phyloP scores from a whole-genome alignment of 2,797 vertebrate genomes.

The Botia almorhae region DNA sequence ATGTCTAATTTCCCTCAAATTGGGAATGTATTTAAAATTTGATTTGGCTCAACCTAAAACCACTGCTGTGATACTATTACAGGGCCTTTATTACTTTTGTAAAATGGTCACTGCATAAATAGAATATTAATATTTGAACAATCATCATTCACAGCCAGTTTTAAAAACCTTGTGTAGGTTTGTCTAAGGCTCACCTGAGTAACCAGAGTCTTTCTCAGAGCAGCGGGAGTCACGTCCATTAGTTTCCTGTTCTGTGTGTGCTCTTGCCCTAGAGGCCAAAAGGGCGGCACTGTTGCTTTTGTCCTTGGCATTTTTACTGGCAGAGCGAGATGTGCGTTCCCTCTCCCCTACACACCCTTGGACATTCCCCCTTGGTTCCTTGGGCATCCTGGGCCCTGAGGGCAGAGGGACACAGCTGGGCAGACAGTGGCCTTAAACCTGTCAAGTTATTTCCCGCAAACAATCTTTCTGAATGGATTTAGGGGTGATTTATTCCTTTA shows the following conservation, averaged over 20 bases:
- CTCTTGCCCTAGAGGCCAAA: constrained; percentile 58
- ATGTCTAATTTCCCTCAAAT: no score
- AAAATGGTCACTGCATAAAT: no score
- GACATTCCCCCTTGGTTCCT: constrained; percentile 70
- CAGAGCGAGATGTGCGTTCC: constrained; percentile 49
- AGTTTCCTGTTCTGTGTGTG: constrained; percentile 45
- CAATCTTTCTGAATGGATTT: background rate
- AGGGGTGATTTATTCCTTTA: no score
- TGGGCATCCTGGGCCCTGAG: constrained; percentile 69
- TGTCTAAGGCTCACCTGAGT: constrained; percentile 71
- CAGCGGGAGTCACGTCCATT: constrained; percentile 63
- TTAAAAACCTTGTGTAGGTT: background rate
- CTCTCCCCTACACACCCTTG: constrained; percentile 56
- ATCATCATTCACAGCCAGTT: background rate
- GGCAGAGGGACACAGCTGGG: constrained; percentile 30
- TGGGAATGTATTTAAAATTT: no score
- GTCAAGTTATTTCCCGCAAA: background rate
- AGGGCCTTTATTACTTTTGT: no score
- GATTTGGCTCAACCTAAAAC: no score
- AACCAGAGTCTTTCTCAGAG: constrained; percentile 82
- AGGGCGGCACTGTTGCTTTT: constrained; percentile 69
- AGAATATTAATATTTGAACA: background rate
- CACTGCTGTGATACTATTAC: no score
- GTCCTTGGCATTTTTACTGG: constrained; percentile 74
- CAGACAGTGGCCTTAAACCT: constrained; percentile 11